Evolutionary conservation across 2,888 invertebrate genomes (phyloP).

Genomic region (Hypselothyrea guttata): DNA sequence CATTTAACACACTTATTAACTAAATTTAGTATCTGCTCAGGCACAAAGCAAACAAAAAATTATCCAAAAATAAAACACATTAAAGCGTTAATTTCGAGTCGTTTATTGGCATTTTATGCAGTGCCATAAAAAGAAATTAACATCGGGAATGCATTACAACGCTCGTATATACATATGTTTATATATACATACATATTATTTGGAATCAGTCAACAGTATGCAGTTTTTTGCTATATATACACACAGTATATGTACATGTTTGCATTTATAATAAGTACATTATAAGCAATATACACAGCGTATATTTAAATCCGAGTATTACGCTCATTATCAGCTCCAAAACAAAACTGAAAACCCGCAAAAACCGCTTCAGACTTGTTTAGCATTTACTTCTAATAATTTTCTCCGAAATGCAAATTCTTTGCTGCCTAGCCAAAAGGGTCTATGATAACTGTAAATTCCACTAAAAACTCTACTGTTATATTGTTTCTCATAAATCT

Average conservation of each 20-base stretch:
- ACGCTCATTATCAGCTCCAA: constrained; percentile 43
- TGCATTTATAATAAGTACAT: constrained; percentile 9
- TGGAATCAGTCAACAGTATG: constrained; percentile 10
- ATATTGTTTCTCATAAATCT: constrained; percentile 45
- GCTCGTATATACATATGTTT: constrained; percentile 5
- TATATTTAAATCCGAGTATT: constrained; percentile 29
- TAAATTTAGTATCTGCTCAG: constrained; percentile 17
- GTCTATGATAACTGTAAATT: constrained; percentile 10
- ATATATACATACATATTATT: constrained; percentile 8
- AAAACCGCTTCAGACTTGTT: constrained; percentile 37
- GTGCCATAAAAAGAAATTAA: constrained; percentile 23
- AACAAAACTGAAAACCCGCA: constrained; percentile 36
- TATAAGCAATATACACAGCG: constrained; percentile 25
- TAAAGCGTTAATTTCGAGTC: constrained; percentile 25
- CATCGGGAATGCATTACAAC: constrained; percentile 20
- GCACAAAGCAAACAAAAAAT: neutral
- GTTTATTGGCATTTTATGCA: constrained; percentile 16
- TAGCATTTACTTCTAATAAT: constrained; percentile 29
- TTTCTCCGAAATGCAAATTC: constrained; percentile 41
- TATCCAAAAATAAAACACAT: constrained; percentile 19
- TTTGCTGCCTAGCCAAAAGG: constrained; percentile 8
- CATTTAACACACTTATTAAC: constrained; percentile 1
- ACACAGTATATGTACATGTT: neutral
- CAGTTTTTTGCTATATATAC: no score
- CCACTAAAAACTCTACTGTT: neutral